phyloP scores from a whole-genome alignment of 1,140 invertebrate species.

The Drosophila sp. region DNA sequence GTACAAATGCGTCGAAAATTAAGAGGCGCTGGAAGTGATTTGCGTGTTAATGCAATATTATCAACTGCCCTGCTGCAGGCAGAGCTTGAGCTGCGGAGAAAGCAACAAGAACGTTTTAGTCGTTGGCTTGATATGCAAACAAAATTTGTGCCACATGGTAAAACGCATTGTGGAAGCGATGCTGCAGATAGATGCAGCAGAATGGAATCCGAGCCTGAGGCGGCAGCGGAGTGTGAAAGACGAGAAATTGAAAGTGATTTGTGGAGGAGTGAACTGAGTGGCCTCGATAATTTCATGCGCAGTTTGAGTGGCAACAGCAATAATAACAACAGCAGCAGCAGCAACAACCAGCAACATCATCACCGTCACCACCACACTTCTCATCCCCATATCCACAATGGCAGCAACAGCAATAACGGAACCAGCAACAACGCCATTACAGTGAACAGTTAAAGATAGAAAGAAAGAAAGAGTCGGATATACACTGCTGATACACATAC shows the following conservation, averaged over 20 bases:
- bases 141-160: slow-evolving; percentile 64
- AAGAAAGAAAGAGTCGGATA: slow-evolving; percentile 49
- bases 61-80: slow-evolving; percentile 72
- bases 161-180: slow-evolving; percentile 64
- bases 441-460: slow-evolving; percentile 50
- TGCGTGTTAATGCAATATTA: slow-evolving; percentile 80
- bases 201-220: slow-evolving; percentile 28
- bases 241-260: slow-evolving; percentile 70
- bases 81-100: slow-evolving; percentile 76
- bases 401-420: slow-evolving; percentile 31
- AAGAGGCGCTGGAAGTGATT: slow-evolving; percentile 62
- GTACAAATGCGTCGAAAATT: slow-evolving; percentile 81
- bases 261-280: slow-evolving; percentile 80
- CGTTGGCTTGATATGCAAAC: slow-evolving; percentile 78
- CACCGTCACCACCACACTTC: neutral
- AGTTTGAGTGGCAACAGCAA: slow-evolving; percentile 67
- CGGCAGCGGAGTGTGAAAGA: slow-evolving; percentile 54
- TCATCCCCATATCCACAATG: neutral
- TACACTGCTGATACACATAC: slow-evolving; percentile 33
- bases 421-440: slow-evolving; percentile 47
- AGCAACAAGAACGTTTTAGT: slow-evolving; percentile 78
- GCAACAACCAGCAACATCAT: slow-evolving; percentile 15
- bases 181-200: slow-evolving; percentile 5
- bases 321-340: slow-evolving; percentile 23
- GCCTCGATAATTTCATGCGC: slow-evolving; percentile 78